Conservation (phyloP, 2,888 invertebrate species). For the Merodon equestris region DNA sequence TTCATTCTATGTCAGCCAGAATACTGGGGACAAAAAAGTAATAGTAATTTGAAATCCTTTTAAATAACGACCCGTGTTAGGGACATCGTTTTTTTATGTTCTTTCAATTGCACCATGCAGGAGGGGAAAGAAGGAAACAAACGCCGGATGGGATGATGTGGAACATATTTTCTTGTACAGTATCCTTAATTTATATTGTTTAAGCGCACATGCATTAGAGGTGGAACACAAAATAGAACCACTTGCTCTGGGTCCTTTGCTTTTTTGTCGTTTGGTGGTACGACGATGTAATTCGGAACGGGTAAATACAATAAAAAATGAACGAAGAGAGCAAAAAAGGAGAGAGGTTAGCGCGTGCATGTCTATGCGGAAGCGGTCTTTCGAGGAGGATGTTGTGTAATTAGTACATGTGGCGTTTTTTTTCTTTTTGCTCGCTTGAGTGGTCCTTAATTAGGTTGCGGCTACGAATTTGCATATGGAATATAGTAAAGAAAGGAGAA, state of each 20-base stretch:
- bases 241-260: conserved; percentile 2
- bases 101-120: conserved; percentile 24
- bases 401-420: conserved; percentile 31
- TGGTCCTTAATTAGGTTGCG: conserved; percentile 40
- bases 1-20: background rate
- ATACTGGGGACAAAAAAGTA: conserved; percentile 13
- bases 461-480: conserved; percentile 29
- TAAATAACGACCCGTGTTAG: conserved; percentile 22
- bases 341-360: conserved; percentile 3
- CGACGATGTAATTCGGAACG: background rate
- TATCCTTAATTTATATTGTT: conserved; percentile 42
- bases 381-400: conserved; percentile 20
- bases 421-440: conserved; percentile 17
- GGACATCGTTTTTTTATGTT: conserved; percentile 27
- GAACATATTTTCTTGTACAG: conserved; percentile 24
- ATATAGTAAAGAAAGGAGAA: too few relatives aligned
- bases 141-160: conserved; percentile 13
- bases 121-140: conserved; percentile 12
- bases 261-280: background rate
- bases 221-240: too few relatives aligned
- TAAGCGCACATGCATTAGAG: conserved; percentile 38
- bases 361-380: conserved; percentile 11
- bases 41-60: conserved; percentile 6
- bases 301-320: conserved; percentile 27
- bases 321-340: conserved; percentile 19